Percentiles rank a stretch among this genome's conserved stretches.
Conservation (phyloP, 2,113 vertebrate species). For the Anhinga anhinga region DNA sequence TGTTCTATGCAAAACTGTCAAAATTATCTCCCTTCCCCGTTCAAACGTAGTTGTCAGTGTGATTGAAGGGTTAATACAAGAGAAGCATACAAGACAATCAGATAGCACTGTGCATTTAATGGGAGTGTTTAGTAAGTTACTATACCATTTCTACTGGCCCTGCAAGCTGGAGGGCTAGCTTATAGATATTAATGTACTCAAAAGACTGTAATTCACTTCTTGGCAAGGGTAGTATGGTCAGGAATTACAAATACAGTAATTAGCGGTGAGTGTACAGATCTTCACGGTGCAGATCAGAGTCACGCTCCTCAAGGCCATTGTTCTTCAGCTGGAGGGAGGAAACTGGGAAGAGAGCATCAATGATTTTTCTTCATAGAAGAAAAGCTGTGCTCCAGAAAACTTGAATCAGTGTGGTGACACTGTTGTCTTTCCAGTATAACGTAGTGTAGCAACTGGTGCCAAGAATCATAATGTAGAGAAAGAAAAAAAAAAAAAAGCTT, state of each 20-base stretch:
- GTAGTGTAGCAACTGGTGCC: neutral
- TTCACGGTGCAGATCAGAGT: neutral
- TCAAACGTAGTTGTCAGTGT: slow-evolving; percentile 10
- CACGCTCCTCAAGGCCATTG: neutral
- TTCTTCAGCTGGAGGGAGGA: neutral
- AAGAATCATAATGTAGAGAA: neutral
- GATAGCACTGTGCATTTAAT: neutral
- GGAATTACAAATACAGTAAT: slow-evolving; percentile 21
- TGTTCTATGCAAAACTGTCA: neutral
- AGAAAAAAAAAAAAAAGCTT: neutral
- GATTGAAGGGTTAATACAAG: slow-evolving; percentile 24
- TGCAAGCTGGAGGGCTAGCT: neutral
- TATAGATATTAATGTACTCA: slow-evolving; percentile 4
- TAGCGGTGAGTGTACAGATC: neutral
- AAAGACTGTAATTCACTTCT: slow-evolving; percentile 20
- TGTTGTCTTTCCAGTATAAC: neutral
- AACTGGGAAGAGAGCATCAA: neutral
- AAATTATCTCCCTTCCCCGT: neutral
- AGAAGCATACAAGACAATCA: neutral
- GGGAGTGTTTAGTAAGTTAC: neutral
- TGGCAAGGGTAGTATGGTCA: slow-evolving; percentile 4
- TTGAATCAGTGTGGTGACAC: neutral
- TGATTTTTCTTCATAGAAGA: neutral
- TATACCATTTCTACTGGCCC: neutral
- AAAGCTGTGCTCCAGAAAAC: neutral